Conservation (phyloP, 2,113 vertebrate species). For the Henicopernis longicauda region DNA sequence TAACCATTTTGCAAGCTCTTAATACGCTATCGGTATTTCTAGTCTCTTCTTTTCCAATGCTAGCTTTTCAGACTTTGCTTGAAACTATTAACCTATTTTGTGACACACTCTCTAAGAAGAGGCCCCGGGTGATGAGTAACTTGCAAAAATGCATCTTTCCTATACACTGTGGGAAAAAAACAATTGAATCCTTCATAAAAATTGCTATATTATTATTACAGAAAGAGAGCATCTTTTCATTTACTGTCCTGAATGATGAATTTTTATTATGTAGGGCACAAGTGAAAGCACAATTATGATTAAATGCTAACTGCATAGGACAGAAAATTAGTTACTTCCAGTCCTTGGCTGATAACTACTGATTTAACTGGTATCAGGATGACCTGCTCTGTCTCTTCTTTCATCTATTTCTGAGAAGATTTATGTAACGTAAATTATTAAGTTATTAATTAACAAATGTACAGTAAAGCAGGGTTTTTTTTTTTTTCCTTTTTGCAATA, state of each 20-base stretch:
- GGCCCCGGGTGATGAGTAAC: background rate
- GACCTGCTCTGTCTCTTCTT: background rate
- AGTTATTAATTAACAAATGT: constrained; percentile 50
- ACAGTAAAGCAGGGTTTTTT: background rate
- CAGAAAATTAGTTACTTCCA: constrained; percentile 58
- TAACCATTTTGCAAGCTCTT: background rate
- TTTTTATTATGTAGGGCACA: constrained; percentile 50
- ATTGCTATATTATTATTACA: background rate
- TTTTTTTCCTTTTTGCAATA: background rate
- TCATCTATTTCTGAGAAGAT: constrained; percentile 41
- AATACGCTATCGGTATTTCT: background rate
- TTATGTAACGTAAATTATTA: constrained; percentile 45
- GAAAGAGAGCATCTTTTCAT: constrained; percentile 15
- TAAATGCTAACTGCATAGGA: constrained; percentile 41
- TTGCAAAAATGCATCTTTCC: background rate
- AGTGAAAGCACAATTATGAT: constrained; percentile 33
- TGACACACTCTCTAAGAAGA: background rate
- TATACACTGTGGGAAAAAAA: background rate
- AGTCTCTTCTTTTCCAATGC: background rate
- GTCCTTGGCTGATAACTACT: constrained; percentile 16
- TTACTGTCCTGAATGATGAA: background rate
- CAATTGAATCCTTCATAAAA: constrained; percentile 10
- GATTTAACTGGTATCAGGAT: constrained; percentile 42
- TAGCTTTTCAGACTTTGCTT: background rate
- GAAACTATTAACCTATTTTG: background rate